Conservation (phyloP, 1,140 invertebrate genomes). For the Drosophila leontia region DNA sequence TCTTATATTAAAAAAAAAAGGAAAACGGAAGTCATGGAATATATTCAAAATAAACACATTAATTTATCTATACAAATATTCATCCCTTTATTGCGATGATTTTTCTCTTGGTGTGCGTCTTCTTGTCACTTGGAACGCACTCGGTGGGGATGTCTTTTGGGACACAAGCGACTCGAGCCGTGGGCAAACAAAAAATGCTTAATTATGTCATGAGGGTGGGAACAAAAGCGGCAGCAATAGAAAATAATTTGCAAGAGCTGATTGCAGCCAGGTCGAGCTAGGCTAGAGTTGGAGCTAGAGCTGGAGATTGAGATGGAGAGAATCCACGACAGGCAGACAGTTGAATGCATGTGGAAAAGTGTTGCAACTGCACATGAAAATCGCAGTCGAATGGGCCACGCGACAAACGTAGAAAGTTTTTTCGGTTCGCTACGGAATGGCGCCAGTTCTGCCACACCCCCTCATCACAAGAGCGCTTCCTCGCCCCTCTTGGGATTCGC, state of each 20-base stretch:
- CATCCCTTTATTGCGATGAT: too few species aligned
- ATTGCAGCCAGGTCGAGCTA: slow-evolving; percentile 44
- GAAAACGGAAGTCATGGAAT: neutral
- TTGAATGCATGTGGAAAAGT: slow-evolving; percentile 77
- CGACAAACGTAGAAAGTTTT: slow-evolving; percentile 81
- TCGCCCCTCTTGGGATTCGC: slow-evolving; percentile 27
- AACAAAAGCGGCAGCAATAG: slow-evolving; percentile 44
- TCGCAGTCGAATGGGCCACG: slow-evolving; percentile 51
- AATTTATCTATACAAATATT: too few species aligned
- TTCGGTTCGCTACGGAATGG: slow-evolving; percentile 36
- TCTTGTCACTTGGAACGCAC: slow-evolving; percentile 62
- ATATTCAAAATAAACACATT: neutral
- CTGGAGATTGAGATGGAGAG: slow-evolving; percentile 17
- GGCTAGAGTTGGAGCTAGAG: neutral
- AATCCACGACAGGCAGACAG: slow-evolving; percentile 39
- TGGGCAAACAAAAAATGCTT: slow-evolving; percentile 58
- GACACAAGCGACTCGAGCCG: slow-evolving; percentile 14
- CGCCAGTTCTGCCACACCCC: slow-evolving; percentile 57
- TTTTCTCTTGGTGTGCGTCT: slow-evolving; percentile 26
- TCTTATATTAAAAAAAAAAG: too few species aligned
- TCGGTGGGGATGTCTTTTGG: slow-evolving; percentile 30
- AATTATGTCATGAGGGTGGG: slow-evolving; percentile 85
- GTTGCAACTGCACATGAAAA: slow-evolving; percentile 76
- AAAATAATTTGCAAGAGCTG: slow-evolving; percentile 67
- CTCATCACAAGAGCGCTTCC: slow-evolving; percentile 12